Base-by-base conservation (phyloP, 30 jellyfish, hydroid and myxozoan species). In the Hydractinia echinata region DNA sequence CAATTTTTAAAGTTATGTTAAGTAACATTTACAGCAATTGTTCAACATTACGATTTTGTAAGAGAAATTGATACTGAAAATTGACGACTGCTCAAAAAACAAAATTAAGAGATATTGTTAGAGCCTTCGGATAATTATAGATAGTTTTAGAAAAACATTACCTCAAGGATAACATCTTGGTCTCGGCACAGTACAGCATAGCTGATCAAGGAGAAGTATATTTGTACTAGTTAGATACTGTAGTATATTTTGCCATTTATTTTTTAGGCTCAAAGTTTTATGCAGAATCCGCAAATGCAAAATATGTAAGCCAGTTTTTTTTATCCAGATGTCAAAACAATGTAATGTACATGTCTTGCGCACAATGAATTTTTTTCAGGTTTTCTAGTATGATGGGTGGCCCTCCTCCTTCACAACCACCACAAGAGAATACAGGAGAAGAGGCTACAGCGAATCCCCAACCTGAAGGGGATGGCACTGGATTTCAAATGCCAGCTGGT, bases 251-350 rank as follows among this genome's bases (percentile, higher is more conserved):
- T 30, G 44, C 44, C 44, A 30, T 79, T 49, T 51, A 10, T 11
- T 66, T 48, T 79, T 81, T 77, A 92, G 98, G 99, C 99, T 5
- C 96, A 84, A 60, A 93, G 89, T 81, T 93, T 93, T 52, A 87
- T 93, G 99, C 94, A 84, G 77, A 93, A 84, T 54, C 99, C 99
- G 0, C 96, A 87, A 55, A 87, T 93, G 95, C 99, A 93, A 73
- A 84, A 79, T 51, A 93, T 93, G 99, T 93, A 72, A 78, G 96
- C 49, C 16, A 16, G 16, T 66, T 72, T 16, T 21, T 21, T 13
- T 0, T 21, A 21, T 5, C 53, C 4, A 72, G 16, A 8, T 13
- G 53, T 72, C 15, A 58, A 13, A 58, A 18, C 18, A 11, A 58
- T 58, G 15, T 58, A 58, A 13, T 11, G 19, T 3, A 18, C 69